A percentile compares a stretch with the other conserved stretches of the same genome.
Evolutionary conservation across 2,888 invertebrate genomes (phyloP).

Genomic region (Amblyjoppa fuscipennis): DNA sequence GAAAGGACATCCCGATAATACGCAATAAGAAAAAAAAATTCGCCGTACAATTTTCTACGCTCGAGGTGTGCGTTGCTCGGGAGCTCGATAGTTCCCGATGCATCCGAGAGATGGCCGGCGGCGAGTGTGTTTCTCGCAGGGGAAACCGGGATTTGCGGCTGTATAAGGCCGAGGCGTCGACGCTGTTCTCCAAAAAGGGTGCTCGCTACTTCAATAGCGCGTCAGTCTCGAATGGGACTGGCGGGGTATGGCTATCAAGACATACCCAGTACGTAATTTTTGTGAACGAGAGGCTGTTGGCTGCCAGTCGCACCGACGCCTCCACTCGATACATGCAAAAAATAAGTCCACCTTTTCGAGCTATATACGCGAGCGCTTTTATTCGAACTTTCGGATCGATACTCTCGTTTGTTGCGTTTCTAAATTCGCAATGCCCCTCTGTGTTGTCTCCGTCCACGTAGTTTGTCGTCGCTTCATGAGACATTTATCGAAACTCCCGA

Average conservation of each 20-base stretch:
- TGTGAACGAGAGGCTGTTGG: conserved; percentile 90
- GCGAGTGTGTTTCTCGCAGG: conserved; percentile 14
- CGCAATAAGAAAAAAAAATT: no score
- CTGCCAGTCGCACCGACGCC: conserved; percentile 90
- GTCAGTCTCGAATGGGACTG: conserved; percentile 85
- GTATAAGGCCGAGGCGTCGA: conserved; percentile 38
- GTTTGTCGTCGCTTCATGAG: conserved; percentile 1
- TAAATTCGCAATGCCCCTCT: not conserved
- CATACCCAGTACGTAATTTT: conserved; percentile 95
- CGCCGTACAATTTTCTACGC: not conserved
- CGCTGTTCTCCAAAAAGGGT: conserved; percentile 81
- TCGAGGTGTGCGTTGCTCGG: not conserved
- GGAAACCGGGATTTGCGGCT: not conserved
- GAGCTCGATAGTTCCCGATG: not conserved
- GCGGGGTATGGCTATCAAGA: conserved; percentile 95
- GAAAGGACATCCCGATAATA: not conserved
- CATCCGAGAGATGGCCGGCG: conserved; percentile 50
- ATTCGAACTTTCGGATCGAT: not conserved
- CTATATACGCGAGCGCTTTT: not conserved
- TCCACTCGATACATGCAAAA: conserved; percentile 78
- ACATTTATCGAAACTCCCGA: not conserved
- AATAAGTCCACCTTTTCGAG: no score
- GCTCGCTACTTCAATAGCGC: conserved; percentile 91
- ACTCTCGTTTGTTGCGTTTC: not conserved
- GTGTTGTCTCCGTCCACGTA: not conserved